Evolutionary conservation across 2,797 vertebrate genomes (phyloP).

Genomic region (Rhincodon typus): DNA sequence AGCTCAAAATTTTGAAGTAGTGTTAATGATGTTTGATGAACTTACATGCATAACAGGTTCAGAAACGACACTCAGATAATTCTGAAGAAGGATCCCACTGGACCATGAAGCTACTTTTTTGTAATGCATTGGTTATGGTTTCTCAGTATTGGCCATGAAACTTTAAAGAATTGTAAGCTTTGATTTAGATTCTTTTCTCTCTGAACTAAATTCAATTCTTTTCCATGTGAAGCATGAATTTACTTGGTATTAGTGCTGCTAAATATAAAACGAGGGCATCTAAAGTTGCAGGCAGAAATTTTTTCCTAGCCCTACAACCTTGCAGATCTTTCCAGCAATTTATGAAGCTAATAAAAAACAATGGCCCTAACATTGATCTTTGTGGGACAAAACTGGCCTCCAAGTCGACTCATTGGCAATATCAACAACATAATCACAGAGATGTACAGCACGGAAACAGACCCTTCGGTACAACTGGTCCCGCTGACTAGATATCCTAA

Average conservation of each 20-base stretch:
- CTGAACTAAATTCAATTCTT: background rate
- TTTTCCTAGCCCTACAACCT: background rate
- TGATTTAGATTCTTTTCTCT: background rate
- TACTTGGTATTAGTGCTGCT: background rate
- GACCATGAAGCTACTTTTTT: background rate
- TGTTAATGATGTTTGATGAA: background rate
- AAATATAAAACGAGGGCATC: background rate
- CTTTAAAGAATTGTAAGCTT: background rate
- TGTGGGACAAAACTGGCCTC: background rate
- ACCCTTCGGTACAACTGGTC: no score
- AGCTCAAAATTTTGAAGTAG: background rate
- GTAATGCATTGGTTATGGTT: background rate
- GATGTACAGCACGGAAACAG: no score
- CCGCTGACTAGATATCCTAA: no score
- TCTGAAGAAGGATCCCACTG: background rate
- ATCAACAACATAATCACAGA: background rate
- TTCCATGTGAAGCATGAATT: background rate
- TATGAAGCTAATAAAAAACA: background rate
- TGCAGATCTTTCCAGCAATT: background rate
- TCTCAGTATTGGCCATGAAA: background rate
- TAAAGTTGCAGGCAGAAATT: background rate
- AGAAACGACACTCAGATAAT: background rate
- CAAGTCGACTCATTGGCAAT: background rate
- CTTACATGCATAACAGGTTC: background rate
- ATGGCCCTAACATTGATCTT: background rate